Conservation (phyloP, 2,797 vertebrate species). For the Melanogrammus aeglefinus region DNA sequence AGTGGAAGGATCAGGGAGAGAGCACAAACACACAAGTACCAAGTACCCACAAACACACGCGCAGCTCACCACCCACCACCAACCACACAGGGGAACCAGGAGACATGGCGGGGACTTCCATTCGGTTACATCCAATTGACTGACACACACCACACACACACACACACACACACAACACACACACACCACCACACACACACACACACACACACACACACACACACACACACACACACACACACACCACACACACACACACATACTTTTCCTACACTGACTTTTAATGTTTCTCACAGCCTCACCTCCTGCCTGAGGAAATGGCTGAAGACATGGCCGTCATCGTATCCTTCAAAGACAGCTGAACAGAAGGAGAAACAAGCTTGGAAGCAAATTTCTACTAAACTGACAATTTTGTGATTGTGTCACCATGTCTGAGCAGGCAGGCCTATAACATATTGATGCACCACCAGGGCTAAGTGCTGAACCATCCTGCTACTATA, state of each 20-base stretch:
- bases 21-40: too few species aligned
- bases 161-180: too few species aligned
- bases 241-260: constrained; percentile 27
- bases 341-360: background rate
- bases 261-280: background rate
- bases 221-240: too few species aligned
- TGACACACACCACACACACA: too few species aligned
- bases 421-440: background rate
- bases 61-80: constrained; percentile 49
- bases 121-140: background rate
- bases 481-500: background rate
- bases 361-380: background rate
- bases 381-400: background rate
- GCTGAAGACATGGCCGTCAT: background rate
- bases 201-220: too few species aligned
- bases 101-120: background rate
- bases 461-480: background rate
- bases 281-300: background rate
- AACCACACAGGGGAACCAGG: constrained; percentile 54
- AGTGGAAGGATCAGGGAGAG: background rate
- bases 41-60: constrained; percentile 59
- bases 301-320: background rate
- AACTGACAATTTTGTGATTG: background rate
- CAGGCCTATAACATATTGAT: background rate
- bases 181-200: too few species aligned